phyloP scores from a whole-genome alignment of 2,888 invertebrate genomes.

The Caenorhabditis sinica region DNA sequence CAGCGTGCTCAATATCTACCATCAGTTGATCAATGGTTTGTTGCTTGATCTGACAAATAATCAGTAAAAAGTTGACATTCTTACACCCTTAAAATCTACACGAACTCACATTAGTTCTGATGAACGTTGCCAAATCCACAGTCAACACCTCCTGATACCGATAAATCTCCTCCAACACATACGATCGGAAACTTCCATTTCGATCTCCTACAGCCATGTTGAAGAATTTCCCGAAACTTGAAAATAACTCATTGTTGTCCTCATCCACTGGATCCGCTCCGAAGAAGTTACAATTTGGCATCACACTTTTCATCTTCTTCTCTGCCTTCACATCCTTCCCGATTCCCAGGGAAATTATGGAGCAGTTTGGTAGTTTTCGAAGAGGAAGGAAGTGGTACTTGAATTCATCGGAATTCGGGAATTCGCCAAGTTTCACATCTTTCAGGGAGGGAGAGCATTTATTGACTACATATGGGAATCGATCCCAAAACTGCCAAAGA shows the following conservation, averaged over 20 bases:
- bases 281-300: conserved; percentile 67
- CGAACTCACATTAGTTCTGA: conserved; percentile 62
- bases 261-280: conserved; percentile 74
- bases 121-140: conserved; percentile 69
- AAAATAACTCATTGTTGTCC: conserved; percentile 69
- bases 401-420: conserved; percentile 70
- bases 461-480: conserved; percentile 69
- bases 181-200: conserved; percentile 70
- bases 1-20: conserved; percentile 74
- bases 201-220: conserved; percentile 71
- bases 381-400: conserved; percentile 71
- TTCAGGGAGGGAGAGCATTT: conserved; percentile 59
- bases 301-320: conserved; percentile 62
- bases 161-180: conserved; percentile 73
- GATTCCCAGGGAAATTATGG: conserved; percentile 71
- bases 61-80: too few species aligned
- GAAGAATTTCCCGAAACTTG: conserved; percentile 69
- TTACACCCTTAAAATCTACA: neutral
- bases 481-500: conserved; percentile 60
- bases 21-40: conserved; percentile 69
- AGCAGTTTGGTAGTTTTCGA: conserved; percentile 46
- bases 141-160: conserved; percentile 68
- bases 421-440: conserved; percentile 51
- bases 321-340: conserved; percentile 74
- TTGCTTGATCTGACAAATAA: conserved; percentile 49